Evolutionary conservation across 1,140 invertebrate genomes (phyloP).

Genomic region (Drosophila kepulauana): DNA sequence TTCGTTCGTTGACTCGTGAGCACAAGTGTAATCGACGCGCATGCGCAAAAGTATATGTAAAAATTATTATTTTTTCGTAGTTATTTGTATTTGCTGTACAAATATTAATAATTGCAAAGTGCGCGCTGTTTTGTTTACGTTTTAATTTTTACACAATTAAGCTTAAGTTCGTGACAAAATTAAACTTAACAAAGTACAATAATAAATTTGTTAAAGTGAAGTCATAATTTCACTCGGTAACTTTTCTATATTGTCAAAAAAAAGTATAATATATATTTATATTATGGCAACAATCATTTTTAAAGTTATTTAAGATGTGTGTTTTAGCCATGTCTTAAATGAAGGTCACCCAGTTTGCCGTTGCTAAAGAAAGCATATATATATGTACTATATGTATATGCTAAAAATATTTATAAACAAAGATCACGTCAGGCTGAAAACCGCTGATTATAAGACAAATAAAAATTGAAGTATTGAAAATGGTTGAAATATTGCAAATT

Average conservation of each 20-base stretch:
- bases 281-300: too few species aligned
- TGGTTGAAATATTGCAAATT: neutral
- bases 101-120: slow-evolving; percentile 54
- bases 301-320: neutral
- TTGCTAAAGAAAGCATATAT: slow-evolving; percentile 16
- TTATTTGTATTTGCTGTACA: slow-evolving; percentile 34
- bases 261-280: too few species aligned
- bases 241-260: too few species aligned
- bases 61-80: slow-evolving; percentile 18
- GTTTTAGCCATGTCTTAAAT: slow-evolving; percentile 2
- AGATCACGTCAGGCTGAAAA: neutral
- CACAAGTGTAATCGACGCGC: slow-evolving; percentile 61
- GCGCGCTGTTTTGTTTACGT: slow-evolving; percentile 64
- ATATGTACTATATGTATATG: neutral
- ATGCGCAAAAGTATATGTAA: slow-evolving; percentile 60
- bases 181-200: slow-evolving; percentile 21
- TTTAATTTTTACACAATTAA: slow-evolving; percentile 66
- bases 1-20: slow-evolving; percentile 81
- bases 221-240: slow-evolving; percentile 30
- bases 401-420: slow-evolving; percentile 19
- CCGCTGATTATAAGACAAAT: slow-evolving; percentile 16
- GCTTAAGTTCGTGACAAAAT: slow-evolving; percentile 40
- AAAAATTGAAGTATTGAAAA: slow-evolving; percentile 21
- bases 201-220: slow-evolving; percentile 27
- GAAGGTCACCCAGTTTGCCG: slow-evolving; percentile 1